Evolutionary conservation across 2,888 invertebrate species (phyloP).

Genomic region (Agriopis leucophaearia): DNA sequence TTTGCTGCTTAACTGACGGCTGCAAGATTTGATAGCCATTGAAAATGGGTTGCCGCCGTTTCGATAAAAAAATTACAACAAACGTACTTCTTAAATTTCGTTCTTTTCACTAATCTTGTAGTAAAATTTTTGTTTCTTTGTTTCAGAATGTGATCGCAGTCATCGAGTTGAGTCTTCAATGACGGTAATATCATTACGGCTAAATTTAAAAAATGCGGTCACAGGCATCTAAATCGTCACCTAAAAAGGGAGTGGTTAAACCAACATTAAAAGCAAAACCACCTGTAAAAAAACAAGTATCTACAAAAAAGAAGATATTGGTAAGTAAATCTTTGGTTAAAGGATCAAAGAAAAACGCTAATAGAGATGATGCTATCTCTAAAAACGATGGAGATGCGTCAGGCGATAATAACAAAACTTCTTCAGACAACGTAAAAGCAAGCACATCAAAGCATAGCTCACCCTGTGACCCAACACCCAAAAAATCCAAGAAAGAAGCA

Average conservation of each 20-base stretch:
- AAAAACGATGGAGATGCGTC: constrained; percentile 62
- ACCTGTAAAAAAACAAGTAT: constrained; percentile 67
- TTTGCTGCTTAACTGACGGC: constrained; percentile 55
- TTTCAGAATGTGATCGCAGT: constrained; percentile 78
- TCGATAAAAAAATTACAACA: neutral
- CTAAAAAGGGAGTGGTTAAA: constrained; percentile 80
- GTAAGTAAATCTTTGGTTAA: constrained; percentile 68
- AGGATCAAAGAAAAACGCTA: constrained; percentile 64
- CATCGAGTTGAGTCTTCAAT: constrained; percentile 70
- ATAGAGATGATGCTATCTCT: constrained; percentile 63
- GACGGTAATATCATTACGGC: constrained; percentile 70
- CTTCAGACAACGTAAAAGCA: constrained; percentile 60
- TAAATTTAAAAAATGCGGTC: constrained; percentile 82
- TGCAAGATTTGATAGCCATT: constrained; percentile 56
- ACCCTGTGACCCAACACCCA: constrained; percentile 65
- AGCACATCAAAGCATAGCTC: constrained; percentile 61
- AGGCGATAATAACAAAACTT: constrained; percentile 60
- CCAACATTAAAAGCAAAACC: constrained; percentile 71
- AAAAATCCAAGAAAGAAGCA: constrained; percentile 71
- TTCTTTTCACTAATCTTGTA: neutral
- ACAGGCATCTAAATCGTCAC: constrained; percentile 78
- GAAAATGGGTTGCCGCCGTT: constrained; percentile 55
- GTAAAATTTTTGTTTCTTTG: constrained; percentile 57
- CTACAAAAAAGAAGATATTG: constrained; percentile 72
- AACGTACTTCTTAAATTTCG: neutral